Evolutionary conservation across 2,113 vertebrate genomes (phyloP), one percentile per base, ranked within the genome.

Genomic region (Poecile atricapillus): DNA sequence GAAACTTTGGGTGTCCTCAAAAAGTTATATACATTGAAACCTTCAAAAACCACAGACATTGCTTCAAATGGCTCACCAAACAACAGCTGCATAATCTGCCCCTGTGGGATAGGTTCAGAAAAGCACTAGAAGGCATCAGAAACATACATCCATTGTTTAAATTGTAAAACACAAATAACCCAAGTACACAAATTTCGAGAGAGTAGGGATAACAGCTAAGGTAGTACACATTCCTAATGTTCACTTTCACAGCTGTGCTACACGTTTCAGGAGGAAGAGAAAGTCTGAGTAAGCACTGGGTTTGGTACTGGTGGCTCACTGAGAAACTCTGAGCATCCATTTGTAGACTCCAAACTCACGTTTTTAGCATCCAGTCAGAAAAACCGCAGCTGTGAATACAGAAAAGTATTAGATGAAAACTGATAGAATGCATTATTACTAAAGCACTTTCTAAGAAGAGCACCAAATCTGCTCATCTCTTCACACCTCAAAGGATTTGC

Each of bases 241-340:
- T 99, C 98, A 99, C 98, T 98, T 99, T 99, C 99, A 99, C 99
- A 98, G 98, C 98, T 99, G 99, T 98, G 99, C 98, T 99, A 99
- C 98, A 99, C 98, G 94, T 98, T 98, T 99, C 98, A 98, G 98
- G 97, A 98, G 97, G 96, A 98, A 98, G 97, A 98, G 98, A 97
- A 98, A 98, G 97, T 98, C 97, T 90, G 97, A 97, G 94, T 97
- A 98, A 98, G 98, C 98, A 93, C 92, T 97, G 98, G 97, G 97
- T 97, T 95, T 97, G 96, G 97, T 97, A 98, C 97, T 98, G 98
- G 97, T 97, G 90, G 97, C 96, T 98, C 91, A 96, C 97, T 98
- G 98, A 96, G 95, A 97, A 98, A 97, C 95, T 98, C 97, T 97
- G 98, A 98, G 97, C 97, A 92, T 98, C 98, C 91, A 84, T 96